These are phyloP conservation scores for Cyanoliseus patagonus DNA, from an alignment of 2,113 vertebrate genomes.

Conservation along the genomic window DNA sequence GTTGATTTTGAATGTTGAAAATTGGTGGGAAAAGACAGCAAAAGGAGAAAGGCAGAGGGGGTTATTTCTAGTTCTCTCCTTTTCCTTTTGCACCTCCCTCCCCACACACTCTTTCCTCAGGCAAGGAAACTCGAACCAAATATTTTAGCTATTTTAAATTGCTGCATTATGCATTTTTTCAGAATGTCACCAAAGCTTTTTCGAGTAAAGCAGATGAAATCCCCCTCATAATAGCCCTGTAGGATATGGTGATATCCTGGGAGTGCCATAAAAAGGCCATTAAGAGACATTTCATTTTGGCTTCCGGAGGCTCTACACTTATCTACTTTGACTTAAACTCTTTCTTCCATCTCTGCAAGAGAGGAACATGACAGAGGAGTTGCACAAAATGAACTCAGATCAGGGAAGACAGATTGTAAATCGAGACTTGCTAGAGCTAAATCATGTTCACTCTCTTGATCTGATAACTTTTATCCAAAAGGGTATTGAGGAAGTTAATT, in stretches of 20 bases:
- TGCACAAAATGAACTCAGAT: not conserved
- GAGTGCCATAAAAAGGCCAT: not conserved
- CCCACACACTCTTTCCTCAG: not conserved
- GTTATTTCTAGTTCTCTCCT: not conserved
- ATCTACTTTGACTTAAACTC: slow-evolving; percentile 25
- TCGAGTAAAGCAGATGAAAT: slow-evolving; percentile 12
- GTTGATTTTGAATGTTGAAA: not conserved
- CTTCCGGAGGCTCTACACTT: not conserved
- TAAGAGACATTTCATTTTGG: slow-evolving; percentile 22
- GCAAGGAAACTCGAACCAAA: not conserved
- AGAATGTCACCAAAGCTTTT: slow-evolving; percentile 15
- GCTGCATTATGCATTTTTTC: slow-evolving; percentile 31
- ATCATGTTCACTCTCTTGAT: not conserved
- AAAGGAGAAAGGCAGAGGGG: not conserved
- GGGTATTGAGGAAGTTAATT: slow-evolving; percentile 1
- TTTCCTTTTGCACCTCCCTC: not conserved
- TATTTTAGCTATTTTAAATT: slow-evolving; percentile 28
- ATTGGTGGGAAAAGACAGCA: not conserved
- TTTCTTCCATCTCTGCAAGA: not conserved
- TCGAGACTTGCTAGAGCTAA: not conserved
- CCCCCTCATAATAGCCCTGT: not conserved
- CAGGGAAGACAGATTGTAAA: slow-evolving; percentile 17
- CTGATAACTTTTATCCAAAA: slow-evolving; percentile 20
- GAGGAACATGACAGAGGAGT: not conserved
- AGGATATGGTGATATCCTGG: slow-evolving; percentile 15